A percentile compares a stretch with the other conserved stretches of the same genome.
These are phyloP conservation scores for Rhopalosiphum maidis DNA, from an alignment of 1,140 invertebrate species.

Conservation along the genomic window DNA sequence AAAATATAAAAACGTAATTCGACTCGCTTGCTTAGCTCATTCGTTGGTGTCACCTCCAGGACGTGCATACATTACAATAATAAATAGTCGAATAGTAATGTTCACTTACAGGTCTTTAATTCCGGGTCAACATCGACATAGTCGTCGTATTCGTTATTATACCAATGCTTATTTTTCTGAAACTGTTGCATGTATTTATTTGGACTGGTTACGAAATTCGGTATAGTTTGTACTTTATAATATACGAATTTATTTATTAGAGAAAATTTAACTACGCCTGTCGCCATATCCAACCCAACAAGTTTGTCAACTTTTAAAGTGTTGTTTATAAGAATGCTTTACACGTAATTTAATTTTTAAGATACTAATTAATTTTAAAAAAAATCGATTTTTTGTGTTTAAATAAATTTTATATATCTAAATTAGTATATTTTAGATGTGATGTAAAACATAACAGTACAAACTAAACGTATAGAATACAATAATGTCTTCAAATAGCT, in stretches of 20 bases:
- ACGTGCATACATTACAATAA: conserved; percentile 47
- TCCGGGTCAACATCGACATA: conserved; percentile 43
- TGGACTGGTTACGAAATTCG: background rate
- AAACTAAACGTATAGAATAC: background rate
- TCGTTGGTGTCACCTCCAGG: conserved; percentile 20
- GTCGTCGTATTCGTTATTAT: background rate
- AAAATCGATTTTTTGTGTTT: background rate
- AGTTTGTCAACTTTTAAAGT: background rate
- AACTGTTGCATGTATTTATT: background rate
- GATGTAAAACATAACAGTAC: background rate
- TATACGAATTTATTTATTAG: background rate
- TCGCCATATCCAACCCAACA: background rate
- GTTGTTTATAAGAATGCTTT: background rate
- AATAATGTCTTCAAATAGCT: background rate
- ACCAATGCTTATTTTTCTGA: background rate
- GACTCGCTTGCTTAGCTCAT: background rate
- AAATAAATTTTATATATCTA: background rate
- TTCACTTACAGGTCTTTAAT: conserved; percentile 34
- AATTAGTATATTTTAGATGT: background rate
- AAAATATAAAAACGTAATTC: conserved; percentile 9
- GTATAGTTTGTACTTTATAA: background rate
- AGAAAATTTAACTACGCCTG: background rate
- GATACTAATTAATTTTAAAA: too few species aligned
- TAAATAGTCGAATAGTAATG: conserved; percentile 43
- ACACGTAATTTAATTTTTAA: background rate